phyloP scores from a whole-genome alignment of 1,140 invertebrate species.

The Plutomurus gul region DNA sequence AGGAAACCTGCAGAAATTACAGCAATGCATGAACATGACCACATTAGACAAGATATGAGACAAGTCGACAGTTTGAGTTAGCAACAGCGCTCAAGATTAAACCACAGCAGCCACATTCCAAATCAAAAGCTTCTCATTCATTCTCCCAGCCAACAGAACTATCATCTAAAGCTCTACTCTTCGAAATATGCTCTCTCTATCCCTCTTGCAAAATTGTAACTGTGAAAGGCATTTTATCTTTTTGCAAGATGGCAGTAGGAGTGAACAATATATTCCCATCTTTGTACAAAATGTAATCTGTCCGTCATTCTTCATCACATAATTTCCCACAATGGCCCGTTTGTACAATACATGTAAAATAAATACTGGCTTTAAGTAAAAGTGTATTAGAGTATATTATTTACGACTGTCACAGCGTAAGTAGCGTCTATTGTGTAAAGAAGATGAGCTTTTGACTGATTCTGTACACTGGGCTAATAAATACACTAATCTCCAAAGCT shows the following conservation, averaged over 20 bases:
- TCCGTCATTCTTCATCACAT: background rate
- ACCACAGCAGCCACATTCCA: slow-evolving; percentile 22
- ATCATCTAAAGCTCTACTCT: too few relatives aligned
- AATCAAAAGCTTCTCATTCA: slow-evolving; percentile 1
- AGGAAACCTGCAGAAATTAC: too few relatives aligned
- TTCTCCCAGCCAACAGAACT: background rate
- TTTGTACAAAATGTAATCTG: background rate
- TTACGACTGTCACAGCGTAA: too few relatives aligned
- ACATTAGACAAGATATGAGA: background rate
- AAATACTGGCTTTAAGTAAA: too few relatives aligned
- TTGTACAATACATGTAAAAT: too few relatives aligned
- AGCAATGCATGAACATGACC: background rate
- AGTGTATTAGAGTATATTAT: too few relatives aligned
- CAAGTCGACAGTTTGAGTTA: background rate
- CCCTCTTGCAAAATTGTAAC: background rate
- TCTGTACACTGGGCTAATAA: background rate
- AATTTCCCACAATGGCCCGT: too few relatives aligned
- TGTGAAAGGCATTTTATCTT: background rate
- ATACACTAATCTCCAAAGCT: background rate
- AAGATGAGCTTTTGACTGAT: background rate
- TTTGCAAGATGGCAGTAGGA: background rate
- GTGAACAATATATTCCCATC: background rate
- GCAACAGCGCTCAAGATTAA: slow-evolving; percentile 5
- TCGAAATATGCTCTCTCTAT: background rate
- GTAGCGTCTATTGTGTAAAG: too few relatives aligned